phyloP scores from a whole-genome alignment of 1,140 invertebrate species.

The Drosophila tropicalis region DNA sequence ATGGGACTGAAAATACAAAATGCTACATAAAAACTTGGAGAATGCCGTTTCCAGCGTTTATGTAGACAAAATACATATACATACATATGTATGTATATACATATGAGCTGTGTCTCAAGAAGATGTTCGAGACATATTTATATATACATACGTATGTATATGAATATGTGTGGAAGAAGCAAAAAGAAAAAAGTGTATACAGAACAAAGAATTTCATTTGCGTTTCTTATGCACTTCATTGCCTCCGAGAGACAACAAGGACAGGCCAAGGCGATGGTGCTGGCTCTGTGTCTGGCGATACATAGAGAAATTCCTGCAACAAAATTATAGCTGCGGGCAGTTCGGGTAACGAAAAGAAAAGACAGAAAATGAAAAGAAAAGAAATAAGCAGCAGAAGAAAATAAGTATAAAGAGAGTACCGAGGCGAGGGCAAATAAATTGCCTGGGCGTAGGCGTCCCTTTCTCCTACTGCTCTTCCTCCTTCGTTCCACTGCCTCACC shows the following conservation, averaged over 20 bases:
- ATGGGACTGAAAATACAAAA: conserved; percentile 52
- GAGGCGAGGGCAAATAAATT: conserved; percentile 48
- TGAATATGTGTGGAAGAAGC: conserved; percentile 42
- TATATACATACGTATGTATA: neutral
- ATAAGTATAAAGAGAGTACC: conserved; percentile 24
- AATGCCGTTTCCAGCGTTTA: conserved; percentile 37
- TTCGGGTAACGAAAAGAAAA: conserved; percentile 65
- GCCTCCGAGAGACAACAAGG: conserved; percentile 47
- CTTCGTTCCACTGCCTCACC: conserved; percentile 14
- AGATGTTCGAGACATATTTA: conserved; percentile 21
- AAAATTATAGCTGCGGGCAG: conserved; percentile 75
- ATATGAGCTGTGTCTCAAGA: conserved; percentile 21
- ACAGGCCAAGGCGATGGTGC: conserved; percentile 11
- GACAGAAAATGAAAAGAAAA: conserved; percentile 36
- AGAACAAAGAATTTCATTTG: conserved; percentile 75
- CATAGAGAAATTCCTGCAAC: conserved; percentile 70
- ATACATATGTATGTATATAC: conserved; percentile 16
- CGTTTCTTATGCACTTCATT: conserved; percentile 78
- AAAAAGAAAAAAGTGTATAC: conserved; percentile 65
- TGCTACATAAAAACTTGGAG: conserved; percentile 62
- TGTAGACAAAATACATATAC: conserved; percentile 18
- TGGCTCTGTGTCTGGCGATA: conserved; percentile 41
- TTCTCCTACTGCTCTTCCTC: neutral
- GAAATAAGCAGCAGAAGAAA: conserved; percentile 22
- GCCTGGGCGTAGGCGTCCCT: conserved; percentile 40